Conservation (phyloP, 2,113 vertebrate genomes). For the Pogona vitticeps region DNA sequence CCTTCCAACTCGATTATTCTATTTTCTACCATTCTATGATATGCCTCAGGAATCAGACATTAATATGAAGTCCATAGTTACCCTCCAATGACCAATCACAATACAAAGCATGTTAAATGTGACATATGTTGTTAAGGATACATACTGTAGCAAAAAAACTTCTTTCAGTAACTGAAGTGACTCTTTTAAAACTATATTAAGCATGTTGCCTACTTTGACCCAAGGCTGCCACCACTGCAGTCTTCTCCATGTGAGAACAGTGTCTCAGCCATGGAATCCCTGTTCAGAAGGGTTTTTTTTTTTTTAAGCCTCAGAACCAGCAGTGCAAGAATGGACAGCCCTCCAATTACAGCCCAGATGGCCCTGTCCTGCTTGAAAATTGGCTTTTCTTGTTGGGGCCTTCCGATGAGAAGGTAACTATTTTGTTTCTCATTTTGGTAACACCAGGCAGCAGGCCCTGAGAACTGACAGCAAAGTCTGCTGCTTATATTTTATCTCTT, state of each 20-base stretch:
- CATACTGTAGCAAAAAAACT: no score
- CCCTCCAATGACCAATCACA: no score
- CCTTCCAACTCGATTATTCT: no score
- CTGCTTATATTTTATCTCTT: neutral
- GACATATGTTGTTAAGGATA: no score
- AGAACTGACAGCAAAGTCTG: neutral
- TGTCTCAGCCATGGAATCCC: neutral
- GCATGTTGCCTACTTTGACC: no score
- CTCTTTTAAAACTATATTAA: no score
- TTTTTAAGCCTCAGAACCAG: no score
- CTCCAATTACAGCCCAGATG: neutral
- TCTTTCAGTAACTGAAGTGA: no score
- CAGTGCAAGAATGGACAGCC: neutral
- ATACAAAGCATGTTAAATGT: no score
- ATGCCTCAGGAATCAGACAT: no score
- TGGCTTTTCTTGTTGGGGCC: neutral
- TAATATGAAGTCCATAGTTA: no score
- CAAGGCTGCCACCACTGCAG: neutral
- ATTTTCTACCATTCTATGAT: no score
- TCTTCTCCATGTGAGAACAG: neutral
- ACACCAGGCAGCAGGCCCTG: neutral
- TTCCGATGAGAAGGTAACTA: neutral
- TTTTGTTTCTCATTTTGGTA: neutral
- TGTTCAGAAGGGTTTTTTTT: neutral
- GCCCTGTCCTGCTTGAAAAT: neutral